phyloP scores from a whole-genome alignment of 2,888 invertebrate genomes.

The Byasa hedistus region DNA sequence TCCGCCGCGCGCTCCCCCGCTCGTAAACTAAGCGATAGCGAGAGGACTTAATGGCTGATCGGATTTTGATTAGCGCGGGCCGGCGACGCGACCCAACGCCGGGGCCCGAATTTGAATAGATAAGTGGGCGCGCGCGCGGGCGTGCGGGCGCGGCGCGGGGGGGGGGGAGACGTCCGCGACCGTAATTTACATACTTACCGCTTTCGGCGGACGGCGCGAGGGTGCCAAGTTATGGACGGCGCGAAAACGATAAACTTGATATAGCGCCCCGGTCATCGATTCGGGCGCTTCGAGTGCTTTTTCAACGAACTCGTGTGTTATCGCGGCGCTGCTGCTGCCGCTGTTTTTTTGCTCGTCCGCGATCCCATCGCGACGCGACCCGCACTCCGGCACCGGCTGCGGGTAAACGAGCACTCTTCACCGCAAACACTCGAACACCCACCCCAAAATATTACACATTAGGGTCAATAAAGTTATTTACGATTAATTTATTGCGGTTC shows the following conservation, averaged over 20 bases:
- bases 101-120: constrained; percentile 78
- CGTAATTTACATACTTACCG: constrained; percentile 81
- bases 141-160: no score
- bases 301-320: constrained; percentile 71
- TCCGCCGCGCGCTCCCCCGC: constrained; percentile 50
- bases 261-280: constrained; percentile 76
- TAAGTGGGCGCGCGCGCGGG: constrained; percentile 78
- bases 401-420: constrained; percentile 30
- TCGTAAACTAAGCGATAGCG: constrained; percentile 79
- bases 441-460: constrained; percentile 12
- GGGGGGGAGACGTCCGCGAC: constrained; percentile 75
- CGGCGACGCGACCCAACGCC: constrained; percentile 73
- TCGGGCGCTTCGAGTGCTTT: constrained; percentile 65
- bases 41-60: constrained; percentile 80
- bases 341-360: constrained; percentile 45
- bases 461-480: not conserved
- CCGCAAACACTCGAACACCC: constrained; percentile 1
- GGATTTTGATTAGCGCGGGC: constrained; percentile 80
- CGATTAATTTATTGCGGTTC: constrained; percentile 14
- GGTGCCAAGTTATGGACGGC: constrained; percentile 75
- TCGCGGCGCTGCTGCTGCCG: constrained; percentile 47
- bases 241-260: constrained; percentile 78
- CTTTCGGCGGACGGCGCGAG: constrained; percentile 73
- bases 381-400: no score
- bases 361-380: constrained; percentile 53